Conservation (phyloP, 2,797 vertebrate species). For the Eremophila alpestris region DNA sequence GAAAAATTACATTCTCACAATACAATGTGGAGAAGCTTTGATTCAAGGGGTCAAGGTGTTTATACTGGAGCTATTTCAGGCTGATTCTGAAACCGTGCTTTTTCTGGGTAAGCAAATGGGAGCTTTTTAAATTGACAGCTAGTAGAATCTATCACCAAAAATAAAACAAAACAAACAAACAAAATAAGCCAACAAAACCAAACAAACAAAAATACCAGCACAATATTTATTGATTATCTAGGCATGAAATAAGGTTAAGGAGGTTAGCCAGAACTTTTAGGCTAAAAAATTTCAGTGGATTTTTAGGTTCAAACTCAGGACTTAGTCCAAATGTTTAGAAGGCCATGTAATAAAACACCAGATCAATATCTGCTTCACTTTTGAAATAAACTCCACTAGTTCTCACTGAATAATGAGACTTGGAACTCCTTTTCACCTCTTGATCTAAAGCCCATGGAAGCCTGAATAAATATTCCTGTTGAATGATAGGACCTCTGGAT, state of each 20-base stretch:
- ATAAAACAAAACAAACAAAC: background rate
- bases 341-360: background rate
- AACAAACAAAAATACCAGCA: background rate
- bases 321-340: constrained; percentile 4
- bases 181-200: background rate
- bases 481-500: background rate
- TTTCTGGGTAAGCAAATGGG: background rate
- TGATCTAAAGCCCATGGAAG: background rate
- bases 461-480: background rate
- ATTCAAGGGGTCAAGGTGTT: background rate
- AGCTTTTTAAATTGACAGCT: background rate
- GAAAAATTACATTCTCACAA: background rate
- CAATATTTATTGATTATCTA: background rate
- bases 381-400: background rate
- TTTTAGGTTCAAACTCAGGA: background rate
- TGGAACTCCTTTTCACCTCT: background rate
- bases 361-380: constrained; percentile 20
- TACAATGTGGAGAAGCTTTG: background rate
- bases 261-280: background rate
- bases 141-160: background rate
- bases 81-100: background rate
- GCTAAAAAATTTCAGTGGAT: background rate
- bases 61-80: background rate
- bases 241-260: background rate
- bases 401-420: background rate